Percentiles rank a stretch among this genome's conserved stretches.
Conservation (phyloP, 1,140 invertebrate genomes). For the Pseudomyrmex gracilis region DNA sequence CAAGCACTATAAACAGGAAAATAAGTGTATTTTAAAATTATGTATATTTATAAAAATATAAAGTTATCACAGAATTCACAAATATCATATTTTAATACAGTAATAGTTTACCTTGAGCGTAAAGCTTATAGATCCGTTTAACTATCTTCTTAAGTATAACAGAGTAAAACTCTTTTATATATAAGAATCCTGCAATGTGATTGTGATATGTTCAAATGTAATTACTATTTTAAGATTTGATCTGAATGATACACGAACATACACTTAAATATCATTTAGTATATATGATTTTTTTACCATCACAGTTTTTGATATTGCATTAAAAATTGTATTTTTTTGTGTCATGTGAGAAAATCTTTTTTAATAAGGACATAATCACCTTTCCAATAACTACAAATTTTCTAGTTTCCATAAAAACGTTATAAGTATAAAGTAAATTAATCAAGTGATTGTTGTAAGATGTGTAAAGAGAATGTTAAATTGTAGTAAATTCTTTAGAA, state of each 20-base stretch:
- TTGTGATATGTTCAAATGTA: slow-evolving; percentile 45
- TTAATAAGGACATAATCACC: background rate
- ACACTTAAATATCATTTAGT: slow-evolving; percentile 29
- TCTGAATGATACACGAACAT: slow-evolving; percentile 29
- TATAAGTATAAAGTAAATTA: too few relatives aligned
- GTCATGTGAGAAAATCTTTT: slow-evolving; percentile 9
- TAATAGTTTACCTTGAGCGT: slow-evolving; percentile 8
- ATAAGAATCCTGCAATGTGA: slow-evolving; percentile 21
- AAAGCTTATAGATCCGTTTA: slow-evolving; percentile 25
- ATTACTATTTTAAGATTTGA: slow-evolving; percentile 33
- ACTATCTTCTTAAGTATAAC: background rate
- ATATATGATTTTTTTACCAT: slow-evolving; percentile 16
- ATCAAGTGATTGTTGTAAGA: too few relatives aligned
- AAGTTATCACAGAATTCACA: slow-evolving; percentile 54
- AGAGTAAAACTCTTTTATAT: slow-evolving; percentile 22
- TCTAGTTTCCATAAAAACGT: background rate
- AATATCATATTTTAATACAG: slow-evolving; percentile 43
- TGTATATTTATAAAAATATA: slow-evolving; percentile 58
- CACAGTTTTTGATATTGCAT: slow-evolving; percentile 45
- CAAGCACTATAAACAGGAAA: background rate
- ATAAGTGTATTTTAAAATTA: slow-evolving; percentile 37
- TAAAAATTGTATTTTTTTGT: slow-evolving; percentile 17
- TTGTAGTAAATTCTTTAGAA: background rate
- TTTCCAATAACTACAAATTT: background rate
- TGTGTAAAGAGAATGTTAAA: too few relatives aligned